Evolutionary conservation across 1,140 invertebrate species (phyloP).

Genomic region (Hylaeus anthracinus): DNA sequence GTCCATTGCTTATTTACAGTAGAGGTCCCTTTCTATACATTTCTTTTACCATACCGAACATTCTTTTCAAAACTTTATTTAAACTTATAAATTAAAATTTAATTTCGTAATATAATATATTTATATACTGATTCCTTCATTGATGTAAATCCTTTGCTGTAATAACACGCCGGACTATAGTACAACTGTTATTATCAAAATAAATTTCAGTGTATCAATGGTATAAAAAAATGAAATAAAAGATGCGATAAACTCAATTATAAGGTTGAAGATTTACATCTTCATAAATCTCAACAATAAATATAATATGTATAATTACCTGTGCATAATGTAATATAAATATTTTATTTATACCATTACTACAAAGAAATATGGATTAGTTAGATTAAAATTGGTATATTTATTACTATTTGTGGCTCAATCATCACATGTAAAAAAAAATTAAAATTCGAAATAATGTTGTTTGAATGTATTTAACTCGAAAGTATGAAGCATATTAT

Average conservation of each 20-base stretch:
- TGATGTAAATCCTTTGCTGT: constrained; percentile 57
- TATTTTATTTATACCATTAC: constrained; percentile 60
- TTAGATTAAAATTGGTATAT: constrained; percentile 39
- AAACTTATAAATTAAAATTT: not conserved
- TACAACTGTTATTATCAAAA: constrained; percentile 57
- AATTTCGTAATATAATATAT: not conserved
- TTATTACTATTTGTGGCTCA: constrained; percentile 19
- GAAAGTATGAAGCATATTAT: constrained; percentile 17
- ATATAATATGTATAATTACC: constrained; percentile 13
- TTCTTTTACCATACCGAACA: constrained; percentile 47
- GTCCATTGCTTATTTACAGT: constrained; percentile 69
- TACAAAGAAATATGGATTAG: constrained; percentile 63
- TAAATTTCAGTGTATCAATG: constrained; percentile 69
- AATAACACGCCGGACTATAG: constrained; percentile 68
- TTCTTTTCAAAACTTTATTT: not conserved
- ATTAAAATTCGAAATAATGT: constrained; percentile 16
- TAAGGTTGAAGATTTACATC: not conserved
- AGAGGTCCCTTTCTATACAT: constrained; percentile 57
- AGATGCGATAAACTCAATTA: not conserved
- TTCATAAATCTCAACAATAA: not conserved
- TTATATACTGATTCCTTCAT: constrained; percentile 19
- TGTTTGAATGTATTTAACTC: constrained; percentile 13
- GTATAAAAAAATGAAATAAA: constrained; percentile 63
- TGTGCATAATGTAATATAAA: constrained; percentile 36
- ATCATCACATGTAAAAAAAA: constrained; percentile 21